phyloP scores from a whole-genome alignment of 2,797 vertebrate species.

The Knipowitschia caucasica region DNA sequence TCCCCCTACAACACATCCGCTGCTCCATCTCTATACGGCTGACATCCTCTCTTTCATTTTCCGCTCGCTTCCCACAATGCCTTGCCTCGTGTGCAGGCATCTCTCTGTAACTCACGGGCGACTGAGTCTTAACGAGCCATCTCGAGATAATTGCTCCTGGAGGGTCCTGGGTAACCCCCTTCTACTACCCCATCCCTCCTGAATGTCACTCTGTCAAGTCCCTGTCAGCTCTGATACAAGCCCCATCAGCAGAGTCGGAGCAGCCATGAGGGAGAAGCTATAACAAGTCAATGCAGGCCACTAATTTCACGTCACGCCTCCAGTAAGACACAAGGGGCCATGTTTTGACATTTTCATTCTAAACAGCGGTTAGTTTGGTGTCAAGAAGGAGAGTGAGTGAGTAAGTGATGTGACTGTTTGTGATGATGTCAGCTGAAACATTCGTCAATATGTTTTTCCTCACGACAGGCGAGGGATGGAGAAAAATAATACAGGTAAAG shows the following conservation, averaged over 20 bases:
- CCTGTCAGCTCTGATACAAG: constrained; percentile 26
- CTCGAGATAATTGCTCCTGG: constrained; percentile 59
- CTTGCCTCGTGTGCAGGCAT: constrained; percentile 5
- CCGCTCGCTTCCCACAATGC: constrained; percentile 8
- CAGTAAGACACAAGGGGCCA: constrained; percentile 6
- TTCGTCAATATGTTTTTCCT: too few relatives aligned
- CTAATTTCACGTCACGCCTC: constrained; percentile 30
- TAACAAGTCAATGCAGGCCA: constrained; percentile 27
- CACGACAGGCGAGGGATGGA: too few relatives aligned
- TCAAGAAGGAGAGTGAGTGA: not conserved
- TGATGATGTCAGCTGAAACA: too few relatives aligned
- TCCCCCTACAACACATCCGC: constrained; percentile 14
- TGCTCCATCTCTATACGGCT: constrained; percentile 11
- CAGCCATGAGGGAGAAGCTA: constrained; percentile 11
- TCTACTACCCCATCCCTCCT: constrained; percentile 23
- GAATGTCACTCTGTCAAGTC: constrained; percentile 34
- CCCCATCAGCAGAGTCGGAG: constrained; percentile 10
- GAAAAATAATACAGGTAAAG: too few relatives aligned
- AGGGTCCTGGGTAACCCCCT: constrained; percentile 45
- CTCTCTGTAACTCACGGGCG: constrained; percentile 27
- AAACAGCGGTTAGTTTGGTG: not conserved
- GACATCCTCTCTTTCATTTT: constrained; percentile 21
- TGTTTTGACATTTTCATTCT: constrained; percentile 8
- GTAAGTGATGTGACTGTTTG: not conserved
- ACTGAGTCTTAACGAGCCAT: constrained; percentile 43